Percentiles rank a stretch among this genome's conserved stretches.
These are phyloP conservation scores for Dasyurus viverrinus DNA, from an alignment of 2,113 vertebrate genomes.

Conservation along the genomic window DNA sequence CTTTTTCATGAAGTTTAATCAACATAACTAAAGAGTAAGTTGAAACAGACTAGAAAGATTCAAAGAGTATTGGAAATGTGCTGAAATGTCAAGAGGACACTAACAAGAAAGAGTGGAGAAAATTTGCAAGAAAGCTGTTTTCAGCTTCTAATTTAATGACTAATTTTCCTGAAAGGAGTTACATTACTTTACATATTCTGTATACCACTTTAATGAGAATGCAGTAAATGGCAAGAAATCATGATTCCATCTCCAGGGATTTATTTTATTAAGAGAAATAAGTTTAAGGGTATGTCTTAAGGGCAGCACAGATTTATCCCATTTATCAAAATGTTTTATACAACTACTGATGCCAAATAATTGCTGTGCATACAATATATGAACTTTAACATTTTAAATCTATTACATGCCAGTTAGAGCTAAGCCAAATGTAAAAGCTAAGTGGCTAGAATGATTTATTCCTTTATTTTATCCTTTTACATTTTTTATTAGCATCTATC, in stretches of 20 bases:
- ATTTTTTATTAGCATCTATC: background rate
- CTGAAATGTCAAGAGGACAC: background rate
- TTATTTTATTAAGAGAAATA: conserved; percentile 14
- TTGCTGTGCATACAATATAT: background rate
- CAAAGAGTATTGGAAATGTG: background rate
- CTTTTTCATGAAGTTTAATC: background rate
- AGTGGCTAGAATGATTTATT: background rate
- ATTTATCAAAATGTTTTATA: background rate
- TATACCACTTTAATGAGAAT: background rate
- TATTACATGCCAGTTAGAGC: background rate
- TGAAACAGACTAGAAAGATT: background rate
- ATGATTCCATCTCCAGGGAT: background rate
- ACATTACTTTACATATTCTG: conserved; percentile 1
- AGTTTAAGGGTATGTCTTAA: background rate
- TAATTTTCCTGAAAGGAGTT: conserved; percentile 1
- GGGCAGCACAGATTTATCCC: background rate
- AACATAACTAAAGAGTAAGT: background rate
- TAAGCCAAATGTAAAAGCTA: background rate
- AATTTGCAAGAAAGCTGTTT: background rate
- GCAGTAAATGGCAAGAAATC: conserved; percentile 1
- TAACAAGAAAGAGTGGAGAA: conserved; percentile 28
- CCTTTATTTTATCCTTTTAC: background rate
- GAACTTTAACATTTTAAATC: background rate
- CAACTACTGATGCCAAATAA: background rate
- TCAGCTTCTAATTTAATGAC: background rate